Conservation (phyloP, 2,113 vertebrate species). For the Hydrochoerus hydrochaeris region DNA sequence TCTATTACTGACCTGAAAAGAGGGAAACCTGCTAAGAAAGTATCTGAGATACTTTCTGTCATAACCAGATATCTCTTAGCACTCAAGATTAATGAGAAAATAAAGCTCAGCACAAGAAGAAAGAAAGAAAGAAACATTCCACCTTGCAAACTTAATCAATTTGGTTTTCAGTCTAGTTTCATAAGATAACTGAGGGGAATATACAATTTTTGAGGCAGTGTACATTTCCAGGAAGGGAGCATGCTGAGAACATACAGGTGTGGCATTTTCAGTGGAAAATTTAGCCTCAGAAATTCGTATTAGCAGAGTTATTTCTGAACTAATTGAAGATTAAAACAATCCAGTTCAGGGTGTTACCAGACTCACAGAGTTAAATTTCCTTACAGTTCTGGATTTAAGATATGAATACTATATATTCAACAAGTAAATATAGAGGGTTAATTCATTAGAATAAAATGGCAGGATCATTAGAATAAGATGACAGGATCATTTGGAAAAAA, state of each 20-base stretch:
- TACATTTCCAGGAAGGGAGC: not conserved
- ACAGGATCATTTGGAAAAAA: not conserved
- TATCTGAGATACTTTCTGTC: constrained; percentile 40
- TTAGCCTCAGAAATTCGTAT: not conserved
- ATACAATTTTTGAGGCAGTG: constrained; percentile 16
- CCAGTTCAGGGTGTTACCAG: not conserved
- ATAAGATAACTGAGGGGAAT: constrained; percentile 20
- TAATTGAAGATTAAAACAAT: not conserved
- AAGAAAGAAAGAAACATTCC: constrained; percentile 50
- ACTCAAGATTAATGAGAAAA: constrained; percentile 55
- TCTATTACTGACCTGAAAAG: not conserved
- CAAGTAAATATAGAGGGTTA: not conserved
- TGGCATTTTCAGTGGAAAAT: not conserved
- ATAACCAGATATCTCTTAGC: constrained; percentile 15
- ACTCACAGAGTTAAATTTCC: not conserved
- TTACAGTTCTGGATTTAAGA: not conserved
- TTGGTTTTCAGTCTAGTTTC: constrained; percentile 38
- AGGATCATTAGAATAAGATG: not conserved
- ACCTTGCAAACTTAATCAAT: constrained; percentile 40
- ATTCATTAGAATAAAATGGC: not conserved
- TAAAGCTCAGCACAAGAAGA: constrained; percentile 46
- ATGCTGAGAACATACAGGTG: not conserved
- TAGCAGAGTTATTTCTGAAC: not conserved
- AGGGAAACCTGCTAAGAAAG: constrained; percentile 8
- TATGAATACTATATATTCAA: not conserved